Conservation (phyloP, 2,888 invertebrate genomes). For the Cetonia aurata region DNA sequence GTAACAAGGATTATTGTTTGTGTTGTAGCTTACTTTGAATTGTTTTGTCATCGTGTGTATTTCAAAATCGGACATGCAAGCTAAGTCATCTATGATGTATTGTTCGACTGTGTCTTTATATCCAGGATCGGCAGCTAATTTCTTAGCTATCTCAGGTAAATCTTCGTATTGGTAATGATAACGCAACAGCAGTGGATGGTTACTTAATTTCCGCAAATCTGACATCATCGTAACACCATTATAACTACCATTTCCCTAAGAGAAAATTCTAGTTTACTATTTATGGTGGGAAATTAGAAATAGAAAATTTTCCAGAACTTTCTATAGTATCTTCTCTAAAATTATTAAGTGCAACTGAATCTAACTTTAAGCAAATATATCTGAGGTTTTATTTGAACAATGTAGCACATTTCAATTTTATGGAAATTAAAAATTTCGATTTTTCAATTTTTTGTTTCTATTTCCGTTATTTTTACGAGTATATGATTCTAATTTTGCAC, state of each 20-base stretch:
- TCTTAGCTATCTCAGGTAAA: constrained; percentile 76
- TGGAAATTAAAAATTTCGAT: no score
- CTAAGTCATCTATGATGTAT: constrained; percentile 88
- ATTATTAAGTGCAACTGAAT: no score
- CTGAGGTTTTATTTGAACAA: no score
- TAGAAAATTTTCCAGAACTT: not conserved
- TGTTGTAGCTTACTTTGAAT: constrained; percentile 69
- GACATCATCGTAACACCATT: constrained; percentile 88
- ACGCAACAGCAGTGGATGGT: constrained; percentile 90
- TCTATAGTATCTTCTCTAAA: constrained; percentile 5
- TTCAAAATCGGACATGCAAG: constrained; percentile 92
- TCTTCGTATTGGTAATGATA: constrained; percentile 77
- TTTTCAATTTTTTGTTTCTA: no score
- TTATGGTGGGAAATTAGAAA: constrained; percentile 5
- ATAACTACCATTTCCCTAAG: constrained; percentile 68
- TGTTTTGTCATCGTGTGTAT: constrained; percentile 82
- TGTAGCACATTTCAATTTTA: no score
- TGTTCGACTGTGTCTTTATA: constrained; percentile 84
- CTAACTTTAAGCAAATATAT: not conserved
- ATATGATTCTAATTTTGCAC: no score
- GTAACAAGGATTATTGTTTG: not conserved
- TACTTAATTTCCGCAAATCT: constrained; percentile 93
- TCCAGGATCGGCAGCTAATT: constrained; percentile 74
- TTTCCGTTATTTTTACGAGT: no score
- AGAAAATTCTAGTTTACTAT: not conserved